These are phyloP conservation scores for Portunus trituberculatus DNA, from an alignment of 1,140 invertebrate genomes.

Conservation along the genomic window DNA sequence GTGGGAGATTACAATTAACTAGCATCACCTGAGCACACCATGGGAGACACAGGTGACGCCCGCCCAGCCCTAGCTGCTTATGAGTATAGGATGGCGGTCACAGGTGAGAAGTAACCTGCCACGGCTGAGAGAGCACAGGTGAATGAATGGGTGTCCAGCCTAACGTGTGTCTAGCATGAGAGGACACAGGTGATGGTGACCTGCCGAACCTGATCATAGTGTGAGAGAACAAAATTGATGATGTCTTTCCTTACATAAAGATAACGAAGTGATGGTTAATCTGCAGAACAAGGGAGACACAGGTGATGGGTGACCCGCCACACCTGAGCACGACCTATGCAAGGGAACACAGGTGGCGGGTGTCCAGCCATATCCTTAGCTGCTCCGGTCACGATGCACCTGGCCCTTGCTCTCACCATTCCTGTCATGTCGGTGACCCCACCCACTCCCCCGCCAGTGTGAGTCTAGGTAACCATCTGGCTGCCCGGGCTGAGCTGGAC, in stretches of 20 bases:
- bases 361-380: not conserved
- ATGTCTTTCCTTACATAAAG: not conserved
- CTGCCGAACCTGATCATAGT: not conserved
- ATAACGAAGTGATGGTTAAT: no score
- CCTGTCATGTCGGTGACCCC: not conserved
- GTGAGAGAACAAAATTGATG: not conserved
- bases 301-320: no score
- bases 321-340: not conserved
- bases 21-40: no score
- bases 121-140: not conserved
- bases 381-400: not conserved
- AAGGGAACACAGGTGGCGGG: not conserved
- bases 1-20: no score
- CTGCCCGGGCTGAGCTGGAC: not conserved
- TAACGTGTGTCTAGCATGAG: not conserved
- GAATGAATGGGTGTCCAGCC: not conserved
- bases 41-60: no score
- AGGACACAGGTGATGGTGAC: conserved; percentile 14
- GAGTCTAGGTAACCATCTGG: not conserved
- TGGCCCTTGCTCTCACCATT: not conserved
- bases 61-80: no score
- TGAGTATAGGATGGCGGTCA: no score
- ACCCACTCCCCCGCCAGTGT: not conserved
- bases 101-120: no score
- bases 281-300: no score